These are phyloP conservation scores for Dysidea cf. avara DNA, from an alignment of 37 sponge, comb jelly and placozoan genomes.

Conservation along the genomic window DNA sequence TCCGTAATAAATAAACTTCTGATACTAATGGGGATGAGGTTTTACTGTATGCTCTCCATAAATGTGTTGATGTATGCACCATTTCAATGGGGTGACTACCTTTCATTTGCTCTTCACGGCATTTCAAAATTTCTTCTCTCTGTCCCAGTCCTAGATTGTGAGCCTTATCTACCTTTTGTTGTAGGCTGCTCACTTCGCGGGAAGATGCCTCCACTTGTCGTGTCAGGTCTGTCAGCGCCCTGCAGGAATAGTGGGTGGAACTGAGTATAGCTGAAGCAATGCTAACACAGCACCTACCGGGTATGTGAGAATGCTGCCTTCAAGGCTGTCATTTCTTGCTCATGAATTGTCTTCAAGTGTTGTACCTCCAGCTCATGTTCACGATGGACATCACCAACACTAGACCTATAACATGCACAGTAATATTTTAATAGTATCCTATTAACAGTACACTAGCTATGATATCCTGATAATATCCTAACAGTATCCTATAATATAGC, in stretches of 20 bases:
- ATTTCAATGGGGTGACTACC: no score
- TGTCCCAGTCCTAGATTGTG: slow-evolving; percentile 40
- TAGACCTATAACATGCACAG: not conserved
- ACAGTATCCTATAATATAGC: not conserved
- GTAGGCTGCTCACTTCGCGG: slow-evolving; percentile 53
- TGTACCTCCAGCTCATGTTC: slow-evolving; percentile 71
- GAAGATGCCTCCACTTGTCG: slow-evolving; percentile 61
- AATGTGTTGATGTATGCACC: no score
- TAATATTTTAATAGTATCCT: not conserved
- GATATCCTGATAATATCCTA: not conserved
- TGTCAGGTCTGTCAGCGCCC: slow-evolving; percentile 65
- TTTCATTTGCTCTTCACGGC: slow-evolving; percentile 68
- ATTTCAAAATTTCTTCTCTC: slow-evolving; percentile 37
- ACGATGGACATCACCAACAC: slow-evolving; percentile 60
- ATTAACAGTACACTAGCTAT: not conserved
- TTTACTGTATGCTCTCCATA: no score
- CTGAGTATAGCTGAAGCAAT: not conserved
- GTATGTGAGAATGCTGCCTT: slow-evolving; percentile 74
- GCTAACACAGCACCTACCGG: slow-evolving; percentile 28
- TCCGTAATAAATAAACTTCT: no score
- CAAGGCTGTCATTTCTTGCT: slow-evolving; percentile 64
- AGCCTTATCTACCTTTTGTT: slow-evolving; percentile 44
- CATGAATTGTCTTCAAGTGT: slow-evolving; percentile 54
- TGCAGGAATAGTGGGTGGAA: slow-evolving; percentile 16
- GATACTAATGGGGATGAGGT: no score